Conservation (phyloP, 2,888 invertebrate species). For the Trichopria drosophilae region DNA sequence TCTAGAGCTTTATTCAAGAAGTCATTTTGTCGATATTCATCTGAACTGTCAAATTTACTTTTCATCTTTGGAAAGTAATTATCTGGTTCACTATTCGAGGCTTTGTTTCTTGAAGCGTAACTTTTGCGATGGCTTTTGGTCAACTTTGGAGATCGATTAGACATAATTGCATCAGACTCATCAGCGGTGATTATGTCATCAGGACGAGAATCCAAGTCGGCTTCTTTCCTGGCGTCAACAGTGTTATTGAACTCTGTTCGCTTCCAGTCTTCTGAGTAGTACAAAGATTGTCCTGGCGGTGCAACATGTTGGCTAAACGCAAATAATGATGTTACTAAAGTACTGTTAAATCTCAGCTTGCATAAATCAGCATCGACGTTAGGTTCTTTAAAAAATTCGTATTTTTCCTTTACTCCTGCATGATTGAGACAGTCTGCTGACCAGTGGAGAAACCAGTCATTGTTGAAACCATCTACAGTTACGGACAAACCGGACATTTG, state of each 20-base stretch:
- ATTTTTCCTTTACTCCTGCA: conserved; percentile 60
- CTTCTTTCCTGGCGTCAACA: conserved; percentile 59
- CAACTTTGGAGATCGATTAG: conserved; percentile 41
- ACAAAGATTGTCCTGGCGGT: conserved; percentile 73
- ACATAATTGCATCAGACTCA: conserved; percentile 38
- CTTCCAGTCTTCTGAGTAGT: conserved; percentile 64
- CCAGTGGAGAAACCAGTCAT: conserved; percentile 80
- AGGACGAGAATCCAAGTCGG: conserved; percentile 56
- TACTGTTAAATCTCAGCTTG: conserved; percentile 70
- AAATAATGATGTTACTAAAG: conserved; percentile 68
- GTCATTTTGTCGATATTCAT: conserved; percentile 20
- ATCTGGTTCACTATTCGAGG: conserved; percentile 18
- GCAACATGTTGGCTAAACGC: conserved; percentile 69
- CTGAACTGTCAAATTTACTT: conserved; percentile 22
- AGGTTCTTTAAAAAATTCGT: conserved; percentile 57
- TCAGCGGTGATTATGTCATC: conserved; percentile 42
- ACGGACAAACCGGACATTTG: conserved; percentile 66
- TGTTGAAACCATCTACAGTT: conserved; percentile 66
- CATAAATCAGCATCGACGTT: conserved; percentile 64
- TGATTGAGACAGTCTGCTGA: conserved; percentile 66
- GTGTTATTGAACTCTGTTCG: conserved; percentile 57
- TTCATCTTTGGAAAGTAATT: conserved; percentile 29
- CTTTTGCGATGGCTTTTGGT: conserved; percentile 29
- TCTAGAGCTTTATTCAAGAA: conserved; percentile 23
- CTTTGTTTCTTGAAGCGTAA: conserved; percentile 29